A percentile compares a stretch with the other conserved stretches of the same genome.
Evolutionary conservation across 2,888 invertebrate species (phyloP).

Genomic region (Chloroclystis v-ata): DNA sequence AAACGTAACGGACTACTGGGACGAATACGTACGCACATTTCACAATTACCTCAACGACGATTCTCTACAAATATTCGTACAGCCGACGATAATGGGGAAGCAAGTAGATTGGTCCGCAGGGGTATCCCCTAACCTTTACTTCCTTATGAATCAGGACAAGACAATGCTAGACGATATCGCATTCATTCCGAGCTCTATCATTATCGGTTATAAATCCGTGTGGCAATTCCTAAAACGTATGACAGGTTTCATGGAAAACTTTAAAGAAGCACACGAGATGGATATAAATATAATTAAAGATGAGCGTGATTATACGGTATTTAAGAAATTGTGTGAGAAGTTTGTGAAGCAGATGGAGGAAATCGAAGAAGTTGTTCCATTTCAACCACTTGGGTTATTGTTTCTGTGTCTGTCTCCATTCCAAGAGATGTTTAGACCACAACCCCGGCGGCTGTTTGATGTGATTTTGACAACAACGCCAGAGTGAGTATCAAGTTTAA

Average conservation of each 20-base stretch:
- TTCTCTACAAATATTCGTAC: constrained; percentile 84
- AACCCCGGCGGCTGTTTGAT: constrained; percentile 82
- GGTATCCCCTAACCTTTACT: constrained; percentile 83
- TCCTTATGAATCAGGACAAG: constrained; percentile 83
- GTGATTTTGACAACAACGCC: constrained; percentile 82
- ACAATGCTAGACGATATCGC: constrained; percentile 73
- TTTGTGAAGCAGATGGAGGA: constrained; percentile 83
- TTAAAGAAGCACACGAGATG: constrained; percentile 82
- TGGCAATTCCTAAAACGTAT: constrained; percentile 82
- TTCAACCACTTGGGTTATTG: constrained; percentile 85
- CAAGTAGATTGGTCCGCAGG: constrained; percentile 87
- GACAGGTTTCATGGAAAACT: constrained; percentile 81
- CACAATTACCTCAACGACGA: constrained; percentile 85
- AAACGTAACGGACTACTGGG: constrained; percentile 81
- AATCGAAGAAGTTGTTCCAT: constrained; percentile 81
- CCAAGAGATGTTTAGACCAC: constrained; percentile 84
- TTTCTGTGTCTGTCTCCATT: constrained; percentile 83
- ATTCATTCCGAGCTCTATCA: constrained; percentile 77
- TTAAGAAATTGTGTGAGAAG: constrained; percentile 82
- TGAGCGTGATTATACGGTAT: constrained; percentile 81
- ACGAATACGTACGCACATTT: constrained; percentile 82
- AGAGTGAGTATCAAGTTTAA: constrained; percentile 67
- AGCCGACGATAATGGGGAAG: constrained; percentile 90
- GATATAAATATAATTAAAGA: constrained; percentile 80
- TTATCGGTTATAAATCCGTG: constrained; percentile 80